Percentiles rank a stretch among this genome's conserved stretches.
Conservation (phyloP, 2,797 vertebrate genomes). For the Aeoliscus strigatus region DNA sequence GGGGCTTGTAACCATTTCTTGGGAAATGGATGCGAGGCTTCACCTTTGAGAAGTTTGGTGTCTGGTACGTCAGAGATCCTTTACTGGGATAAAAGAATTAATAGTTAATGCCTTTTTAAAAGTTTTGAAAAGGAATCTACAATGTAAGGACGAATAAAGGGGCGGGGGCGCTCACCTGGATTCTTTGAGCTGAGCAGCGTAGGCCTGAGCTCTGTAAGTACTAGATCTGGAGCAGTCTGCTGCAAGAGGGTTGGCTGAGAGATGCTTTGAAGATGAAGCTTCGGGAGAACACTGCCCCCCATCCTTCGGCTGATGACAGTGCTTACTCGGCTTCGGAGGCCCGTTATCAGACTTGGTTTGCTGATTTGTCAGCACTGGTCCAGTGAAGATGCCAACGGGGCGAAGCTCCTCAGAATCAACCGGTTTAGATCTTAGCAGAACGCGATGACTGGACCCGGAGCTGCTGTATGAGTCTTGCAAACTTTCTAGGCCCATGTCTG, state of each 20-base stretch:
- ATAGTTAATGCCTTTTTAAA: too few species aligned
- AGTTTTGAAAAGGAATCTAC: too few species aligned
- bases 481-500: constrained; percentile 54
- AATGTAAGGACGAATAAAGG: not conserved
- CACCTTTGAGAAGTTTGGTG: constrained; percentile 90
- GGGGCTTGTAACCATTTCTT: constrained; percentile 79
- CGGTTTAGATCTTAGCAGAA: not conserved
- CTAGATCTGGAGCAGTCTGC: constrained; percentile 12
- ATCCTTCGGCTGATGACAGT: constrained; percentile 13
- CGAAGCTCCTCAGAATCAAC: constrained; percentile 12
- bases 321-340: constrained; percentile 8
- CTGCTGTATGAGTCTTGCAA: constrained; percentile 36
- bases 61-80: constrained; percentile 72
- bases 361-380: not conserved
- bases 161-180: constrained; percentile 42
- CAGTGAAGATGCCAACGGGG: constrained; percentile 6
- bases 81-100: too few species aligned
- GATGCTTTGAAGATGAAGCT: not conserved
- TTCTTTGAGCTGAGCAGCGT: constrained; percentile 19
- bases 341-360: not conserved
- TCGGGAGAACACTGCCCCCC: constrained; percentile 7
- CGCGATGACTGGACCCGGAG: constrained; percentile 15
- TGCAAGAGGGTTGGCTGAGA: too few species aligned
- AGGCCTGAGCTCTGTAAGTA: constrained; percentile 12
- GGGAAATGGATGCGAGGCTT: constrained; percentile 81